These are phyloP conservation scores for Drosophila repleta DNA, from an alignment of 1,140 invertebrate genomes.

Conservation along the genomic window DNA sequence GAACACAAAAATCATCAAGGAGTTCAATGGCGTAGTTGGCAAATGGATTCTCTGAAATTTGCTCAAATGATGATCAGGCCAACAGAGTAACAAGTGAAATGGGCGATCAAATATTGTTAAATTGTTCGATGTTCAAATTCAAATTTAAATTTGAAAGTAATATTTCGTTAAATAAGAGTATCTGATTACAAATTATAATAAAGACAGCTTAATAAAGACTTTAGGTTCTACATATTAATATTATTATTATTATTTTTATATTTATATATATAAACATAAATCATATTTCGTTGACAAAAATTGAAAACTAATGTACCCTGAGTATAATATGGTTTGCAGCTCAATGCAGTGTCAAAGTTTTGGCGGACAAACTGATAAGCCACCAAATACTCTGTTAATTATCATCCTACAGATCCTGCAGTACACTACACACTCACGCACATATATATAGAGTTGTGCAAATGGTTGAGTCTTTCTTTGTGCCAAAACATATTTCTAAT, in stretches of 20 bases:
- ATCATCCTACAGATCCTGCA: conserved; percentile 1
- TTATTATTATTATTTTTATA: no score
- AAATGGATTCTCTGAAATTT: not conserved
- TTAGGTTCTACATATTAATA: no score
- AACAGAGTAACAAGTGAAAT: not conserved
- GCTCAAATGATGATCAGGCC: not conserved
- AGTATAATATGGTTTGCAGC: no score
- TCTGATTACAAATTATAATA: no score
- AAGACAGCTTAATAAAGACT: no score
- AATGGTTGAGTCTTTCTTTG: conserved; percentile 54
- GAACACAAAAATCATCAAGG: not conserved
- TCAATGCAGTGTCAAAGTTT: not conserved
- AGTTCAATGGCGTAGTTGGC: not conserved
- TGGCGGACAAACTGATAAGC: not conserved
- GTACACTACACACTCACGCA: not conserved
- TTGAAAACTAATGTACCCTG: no score
- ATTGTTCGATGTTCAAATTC: no score
- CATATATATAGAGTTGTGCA: not conserved
- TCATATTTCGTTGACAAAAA: no score
- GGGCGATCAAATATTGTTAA: no score
- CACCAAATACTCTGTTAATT: conserved; percentile 30
- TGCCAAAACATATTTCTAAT: conserved; percentile 75
- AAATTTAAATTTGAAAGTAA: no score
- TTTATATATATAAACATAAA: no score
- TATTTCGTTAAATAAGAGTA: no score